Evolutionary conservation across 2,113 vertebrate genomes (phyloP), one percentile per base, ranked within the genome.

Genomic region (Leptodactylus fuscus): DNA sequence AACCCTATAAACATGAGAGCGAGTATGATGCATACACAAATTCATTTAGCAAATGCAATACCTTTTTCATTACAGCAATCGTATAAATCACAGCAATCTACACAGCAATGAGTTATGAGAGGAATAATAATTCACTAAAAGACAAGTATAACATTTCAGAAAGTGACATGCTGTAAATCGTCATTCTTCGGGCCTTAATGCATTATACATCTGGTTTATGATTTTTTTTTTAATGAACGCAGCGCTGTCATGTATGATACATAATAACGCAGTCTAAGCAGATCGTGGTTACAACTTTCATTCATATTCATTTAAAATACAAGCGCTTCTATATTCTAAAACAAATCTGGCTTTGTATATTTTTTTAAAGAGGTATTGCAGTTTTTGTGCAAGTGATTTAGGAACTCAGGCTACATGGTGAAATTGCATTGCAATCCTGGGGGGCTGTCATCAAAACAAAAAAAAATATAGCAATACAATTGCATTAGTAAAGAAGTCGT

Each of bases 41-140:
- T 44, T 73, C 38, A 73, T 73, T 41, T 44, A 73, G 36, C 38
- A 73, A 73, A 46, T 46, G 38, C 36, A 73, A 73, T 44, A 46
- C 70, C 70, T 46, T 44, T 73, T 73, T 73, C 70, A 73, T 44
- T 73, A 73, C 70, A 73, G 38, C 16, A 71, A 41, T 71, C 10
- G 10, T 71, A 71, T 41, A 71, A 71, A 38, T 71, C 69, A 71
- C 69, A 44, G 18, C 38, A 73, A 24, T 46, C 22, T 46, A 29
- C 11, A 48, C 38, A 46, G 71, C n/a, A 29, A 32, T 51, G 7
- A 76, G 16, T 75, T 29, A 75, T 49, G 41, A 13, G 38, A 11
- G 4, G 44, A 49, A 49, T 27, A 75, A 27, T 8, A 75, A 75
- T 46, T 46, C 41, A 75, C 1, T 49, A 75, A 74, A 12, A 46